Base-by-base conservation (phyloP, 2,113 vertebrate genomes). In the Scomber japonicus region DNA sequence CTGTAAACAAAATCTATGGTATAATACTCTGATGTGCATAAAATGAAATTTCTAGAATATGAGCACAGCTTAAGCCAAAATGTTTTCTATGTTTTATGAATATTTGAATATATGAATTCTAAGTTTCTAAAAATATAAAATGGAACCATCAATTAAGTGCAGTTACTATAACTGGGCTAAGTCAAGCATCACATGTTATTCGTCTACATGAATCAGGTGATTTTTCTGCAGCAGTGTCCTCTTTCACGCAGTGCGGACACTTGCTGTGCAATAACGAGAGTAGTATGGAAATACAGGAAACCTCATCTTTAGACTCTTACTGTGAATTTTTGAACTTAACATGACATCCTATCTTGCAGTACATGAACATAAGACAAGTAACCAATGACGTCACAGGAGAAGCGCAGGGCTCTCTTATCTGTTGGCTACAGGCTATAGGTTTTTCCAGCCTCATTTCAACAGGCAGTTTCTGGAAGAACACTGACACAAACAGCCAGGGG, bases 401-500 rank as follows among this genome's bases (percentile, higher is more conserved):
- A 49, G 16, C n/a, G 19, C 45, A 46, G 15, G 45, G 69, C 24
- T 71, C 65, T 82, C 74, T 77, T 44, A 84, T 86, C 82, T 64
- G 59, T 11, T 61, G 13, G 68, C 83, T 44, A 55, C 48, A 44
- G 75, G 82, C 78, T 53, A 31, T 27, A 55, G 70, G 62, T 62
- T 85, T 60, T 80, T 77, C 68, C 68, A 80, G 51, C 54, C 71
- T 70, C 11, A 31, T 57, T 84, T 68, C 46, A 55, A 21, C 71
- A 46, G 75, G 78, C 79, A 69, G 17, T 48, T 74, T 67, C 73
- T 86, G 76, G 19, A 78, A 74, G 71, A 81, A 46, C 60, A 50
- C 69, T 56, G 71, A 81, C 74, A 82, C 80, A 85, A 83, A 83
- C 78, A 78, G 77, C 84, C 82, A 35, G 68, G 55, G 67, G 90